phyloP scores from a whole-genome alignment of 1,140 invertebrate species.

The Calephelis virginiensis region DNA sequence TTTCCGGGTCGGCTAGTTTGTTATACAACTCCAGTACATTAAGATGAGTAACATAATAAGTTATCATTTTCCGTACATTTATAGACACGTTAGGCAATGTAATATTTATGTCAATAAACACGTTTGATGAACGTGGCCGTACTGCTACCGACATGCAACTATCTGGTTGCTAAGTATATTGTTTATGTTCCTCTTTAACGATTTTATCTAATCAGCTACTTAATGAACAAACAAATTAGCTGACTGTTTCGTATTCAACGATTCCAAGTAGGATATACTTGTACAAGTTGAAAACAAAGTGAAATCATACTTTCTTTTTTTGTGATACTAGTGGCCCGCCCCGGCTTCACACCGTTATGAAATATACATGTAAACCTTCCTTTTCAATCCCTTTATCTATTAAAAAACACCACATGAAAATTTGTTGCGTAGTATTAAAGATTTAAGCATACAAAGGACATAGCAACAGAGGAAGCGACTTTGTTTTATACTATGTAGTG shows the following conservation, averaged over 20 bases:
- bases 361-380: too few species aligned
- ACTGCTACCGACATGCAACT: constrained; percentile 2
- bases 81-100: background rate
- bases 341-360: too few species aligned
- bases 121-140: background rate
- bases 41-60: background rate
- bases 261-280: background rate
- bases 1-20: too few species aligned
- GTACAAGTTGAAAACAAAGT: too few species aligned
- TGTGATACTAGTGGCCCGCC: too few species aligned
- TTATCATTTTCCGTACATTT: background rate
- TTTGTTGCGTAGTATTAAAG: too few species aligned
- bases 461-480: too few species aligned
- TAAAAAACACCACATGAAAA: too few species aligned
- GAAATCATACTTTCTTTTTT: too few species aligned
- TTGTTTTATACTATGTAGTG: too few species aligned
- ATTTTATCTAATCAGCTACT: constrained; percentile 7
- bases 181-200: background rate
- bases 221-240: constrained; percentile 13
- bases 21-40: background rate
- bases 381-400: too few species aligned
- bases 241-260: constrained; percentile 2
- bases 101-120: constrained; percentile 1
- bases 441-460: too few species aligned
- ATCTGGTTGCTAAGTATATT: constrained; percentile 11